Evolutionary conservation across 2,113 vertebrate genomes (phyloP).

Genomic region (Actinemys pallida): DNA sequence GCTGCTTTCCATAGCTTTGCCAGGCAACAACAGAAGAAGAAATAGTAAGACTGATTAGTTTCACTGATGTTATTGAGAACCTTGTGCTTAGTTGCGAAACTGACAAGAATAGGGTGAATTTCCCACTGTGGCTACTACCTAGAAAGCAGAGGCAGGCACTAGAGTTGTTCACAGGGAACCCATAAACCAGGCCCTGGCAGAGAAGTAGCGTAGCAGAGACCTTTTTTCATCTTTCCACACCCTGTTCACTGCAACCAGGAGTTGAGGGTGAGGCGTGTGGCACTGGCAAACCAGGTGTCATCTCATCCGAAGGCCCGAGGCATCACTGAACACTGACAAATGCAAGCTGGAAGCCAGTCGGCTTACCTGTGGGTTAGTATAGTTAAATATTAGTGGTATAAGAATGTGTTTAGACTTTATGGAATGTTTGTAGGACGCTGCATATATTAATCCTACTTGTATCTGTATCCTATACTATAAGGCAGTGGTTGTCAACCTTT

Average conservation of each 20-base stretch:
- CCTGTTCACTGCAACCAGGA: background rate
- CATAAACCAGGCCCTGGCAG: rapidly evolving
- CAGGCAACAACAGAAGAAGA: background rate
- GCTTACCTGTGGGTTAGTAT: no score
- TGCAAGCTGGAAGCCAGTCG: no score
- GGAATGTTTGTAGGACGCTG: no score
- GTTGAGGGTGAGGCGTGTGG: no score
- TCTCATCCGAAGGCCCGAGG: no score
- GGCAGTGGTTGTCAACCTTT: no score
- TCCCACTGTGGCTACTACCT: background rate
- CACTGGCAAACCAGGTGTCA: no score
- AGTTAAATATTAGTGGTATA: no score
- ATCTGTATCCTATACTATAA: no score
- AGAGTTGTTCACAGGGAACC: constrained; percentile 2
- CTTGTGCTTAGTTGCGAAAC: background rate
- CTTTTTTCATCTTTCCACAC: background rate
- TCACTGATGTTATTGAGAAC: constrained; percentile 23
- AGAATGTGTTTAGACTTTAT: no score
- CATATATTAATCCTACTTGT: no score
- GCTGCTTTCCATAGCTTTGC: background rate
- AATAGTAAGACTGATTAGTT: constrained; percentile 12
- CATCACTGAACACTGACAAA: no score
- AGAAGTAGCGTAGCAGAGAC: background rate
- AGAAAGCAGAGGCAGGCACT: background rate
- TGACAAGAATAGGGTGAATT: constrained; percentile 24